Conservation (phyloP, 2,797 vertebrate species). For the Eutrigla gurnardus region DNA sequence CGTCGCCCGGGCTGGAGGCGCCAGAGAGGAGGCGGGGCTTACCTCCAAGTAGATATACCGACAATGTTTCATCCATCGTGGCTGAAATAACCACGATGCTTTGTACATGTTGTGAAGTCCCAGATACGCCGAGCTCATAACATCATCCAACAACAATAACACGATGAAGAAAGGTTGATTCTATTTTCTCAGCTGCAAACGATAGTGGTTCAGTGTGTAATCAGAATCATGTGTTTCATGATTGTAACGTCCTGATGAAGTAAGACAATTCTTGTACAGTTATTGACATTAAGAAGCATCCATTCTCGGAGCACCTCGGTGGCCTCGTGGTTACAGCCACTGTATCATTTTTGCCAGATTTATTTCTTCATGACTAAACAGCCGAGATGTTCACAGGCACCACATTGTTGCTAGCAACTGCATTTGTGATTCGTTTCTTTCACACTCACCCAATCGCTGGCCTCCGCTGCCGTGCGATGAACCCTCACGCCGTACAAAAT, state of each 20-base stretch:
- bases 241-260: too few relatives aligned
- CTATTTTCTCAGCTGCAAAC: constrained; percentile 33
- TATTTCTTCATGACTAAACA: constrained; percentile 12
- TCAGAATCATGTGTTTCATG: too few relatives aligned
- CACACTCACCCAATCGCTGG: constrained; percentile 9
- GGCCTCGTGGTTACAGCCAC: background rate
- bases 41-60: too few relatives aligned
- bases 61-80: too few relatives aligned
- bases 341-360: background rate
- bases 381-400: background rate
- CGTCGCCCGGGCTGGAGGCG: too few relatives aligned
- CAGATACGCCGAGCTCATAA: too few relatives aligned
- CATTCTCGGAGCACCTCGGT: background rate
- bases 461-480: constrained; percentile 28
- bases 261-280: background rate
- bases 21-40: too few relatives aligned
- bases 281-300: background rate
- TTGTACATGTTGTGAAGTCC: too few relatives aligned
- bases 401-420: background rate
- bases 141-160: too few relatives aligned
- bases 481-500: constrained; percentile 14
- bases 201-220: too few relatives aligned
- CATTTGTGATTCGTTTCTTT: constrained; percentile 29
- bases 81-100: too few relatives aligned
- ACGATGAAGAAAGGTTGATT: background rate